Conservation (phyloP, 2,797 vertebrate genomes). For the Etheostoma nigrum region DNA sequence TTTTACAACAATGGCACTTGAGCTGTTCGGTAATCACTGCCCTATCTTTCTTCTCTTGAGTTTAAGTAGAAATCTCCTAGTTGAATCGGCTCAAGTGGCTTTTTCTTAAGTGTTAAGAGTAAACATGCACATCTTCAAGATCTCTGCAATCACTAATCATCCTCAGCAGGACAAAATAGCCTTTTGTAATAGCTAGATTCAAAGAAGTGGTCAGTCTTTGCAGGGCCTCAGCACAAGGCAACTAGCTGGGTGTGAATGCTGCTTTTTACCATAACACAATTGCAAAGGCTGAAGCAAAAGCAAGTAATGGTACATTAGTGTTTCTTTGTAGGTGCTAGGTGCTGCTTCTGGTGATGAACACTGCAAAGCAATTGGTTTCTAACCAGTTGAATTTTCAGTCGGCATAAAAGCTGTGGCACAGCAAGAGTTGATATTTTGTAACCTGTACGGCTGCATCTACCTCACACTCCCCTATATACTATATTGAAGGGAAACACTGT, state of each 20-base stretch:
- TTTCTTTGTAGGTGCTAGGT: not conserved
- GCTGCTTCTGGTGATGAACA: not conserved
- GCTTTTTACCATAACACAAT: conserved; percentile 23
- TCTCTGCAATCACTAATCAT: conserved; percentile 43
- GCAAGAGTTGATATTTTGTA: no score
- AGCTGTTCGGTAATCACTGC: conserved; percentile 48
- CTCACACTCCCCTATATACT: no score
- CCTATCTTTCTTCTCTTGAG: conserved; percentile 14
- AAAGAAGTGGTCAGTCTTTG: conserved; percentile 53
- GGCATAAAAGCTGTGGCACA: no score
- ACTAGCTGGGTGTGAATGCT: conserved; percentile 16
- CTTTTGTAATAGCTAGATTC: conserved; percentile 39
- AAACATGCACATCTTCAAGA: conserved; percentile 59
- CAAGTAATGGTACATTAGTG: not conserved
- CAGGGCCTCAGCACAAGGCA: conserved; percentile 23
- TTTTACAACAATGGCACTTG: conserved; percentile 48
- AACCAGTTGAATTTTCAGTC: no score
- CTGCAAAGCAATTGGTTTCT: not conserved
- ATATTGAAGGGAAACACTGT: no score
- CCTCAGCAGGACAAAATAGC: conserved; percentile 54
- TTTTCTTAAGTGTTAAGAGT: conserved; percentile 38
- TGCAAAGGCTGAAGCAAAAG: not conserved
- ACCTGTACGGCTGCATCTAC: no score
- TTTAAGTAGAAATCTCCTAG: conserved; percentile 45
- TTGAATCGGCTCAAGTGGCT: conserved; percentile 57